These are phyloP conservation scores for Ceyx melanurus DNA, from an alignment of 2,113 vertebrate genomes.

Conservation along the genomic window DNA sequence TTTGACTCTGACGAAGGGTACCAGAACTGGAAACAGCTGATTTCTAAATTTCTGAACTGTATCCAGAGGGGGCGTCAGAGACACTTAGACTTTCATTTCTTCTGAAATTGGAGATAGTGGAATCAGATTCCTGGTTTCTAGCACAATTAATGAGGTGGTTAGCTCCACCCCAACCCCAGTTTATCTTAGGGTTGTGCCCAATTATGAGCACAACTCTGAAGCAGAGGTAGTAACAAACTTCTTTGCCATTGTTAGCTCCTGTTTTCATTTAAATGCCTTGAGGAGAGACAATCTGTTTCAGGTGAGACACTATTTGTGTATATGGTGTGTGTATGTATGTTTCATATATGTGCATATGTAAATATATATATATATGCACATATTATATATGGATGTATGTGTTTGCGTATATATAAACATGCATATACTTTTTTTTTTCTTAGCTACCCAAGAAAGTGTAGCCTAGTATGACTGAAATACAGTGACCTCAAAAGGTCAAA, in stretches of 20 bases:
- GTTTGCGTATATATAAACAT: background rate
- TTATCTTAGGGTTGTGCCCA: background rate
- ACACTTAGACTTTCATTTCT: background rate
- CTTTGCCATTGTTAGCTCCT: background rate
- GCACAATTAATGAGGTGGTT: slow-evolving; percentile 4
- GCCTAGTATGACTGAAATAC: background rate
- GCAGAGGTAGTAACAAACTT: background rate
- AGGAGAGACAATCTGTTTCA: background rate
- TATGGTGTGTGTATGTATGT: background rate
- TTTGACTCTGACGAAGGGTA: background rate
- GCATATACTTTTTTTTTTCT: background rate
- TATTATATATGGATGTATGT: background rate
- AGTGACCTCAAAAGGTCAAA: background rate
- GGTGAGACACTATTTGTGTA: slow-evolving; percentile 2
- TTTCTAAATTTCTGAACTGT: background rate
- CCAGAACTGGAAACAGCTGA: rapidly evolving
- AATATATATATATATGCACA: background rate
- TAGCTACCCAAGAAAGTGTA: background rate
- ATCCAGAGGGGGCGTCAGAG: slow-evolving; percentile 4
- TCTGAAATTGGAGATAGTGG: background rate
- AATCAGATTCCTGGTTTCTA: background rate
- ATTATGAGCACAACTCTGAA: background rate
- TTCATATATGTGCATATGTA: background rate
- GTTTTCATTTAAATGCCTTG: background rate
- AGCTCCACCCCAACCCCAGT: slow-evolving; percentile 3